These are phyloP conservation scores for Cantharis rufa DNA, from an alignment of 2,888 invertebrate species.

Conservation along the genomic window DNA sequence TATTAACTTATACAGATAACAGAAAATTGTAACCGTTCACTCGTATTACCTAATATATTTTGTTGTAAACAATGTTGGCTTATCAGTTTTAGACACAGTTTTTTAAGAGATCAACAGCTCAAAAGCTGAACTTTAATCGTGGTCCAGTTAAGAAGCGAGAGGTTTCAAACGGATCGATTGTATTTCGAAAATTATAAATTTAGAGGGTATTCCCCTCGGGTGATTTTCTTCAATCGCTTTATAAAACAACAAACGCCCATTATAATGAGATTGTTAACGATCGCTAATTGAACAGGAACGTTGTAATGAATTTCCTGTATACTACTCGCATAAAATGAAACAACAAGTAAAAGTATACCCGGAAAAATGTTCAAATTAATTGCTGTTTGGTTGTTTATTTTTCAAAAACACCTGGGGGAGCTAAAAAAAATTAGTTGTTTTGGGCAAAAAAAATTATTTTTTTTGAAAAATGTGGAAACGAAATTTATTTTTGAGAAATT, in stretches of 20 bases:
- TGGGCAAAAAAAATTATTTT: background rate
- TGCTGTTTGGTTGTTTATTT: background rate
- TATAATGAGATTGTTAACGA: background rate
- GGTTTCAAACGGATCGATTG: background rate
- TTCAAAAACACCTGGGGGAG: background rate
- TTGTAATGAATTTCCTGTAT: background rate
- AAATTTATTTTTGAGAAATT: background rate
- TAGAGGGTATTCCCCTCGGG: too few relatives aligned
- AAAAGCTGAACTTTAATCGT: background rate
- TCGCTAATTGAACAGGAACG: background rate
- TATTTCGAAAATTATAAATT: background rate
- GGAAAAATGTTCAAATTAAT: background rate
- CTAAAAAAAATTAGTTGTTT: too few relatives aligned
- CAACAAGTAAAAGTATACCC: background rate
- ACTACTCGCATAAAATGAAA: background rate
- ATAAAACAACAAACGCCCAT: background rate
- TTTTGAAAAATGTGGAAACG: background rate
- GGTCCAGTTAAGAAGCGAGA: background rate
- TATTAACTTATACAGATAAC: too few relatives aligned
- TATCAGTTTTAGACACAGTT: background rate
- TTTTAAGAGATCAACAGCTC: background rate
- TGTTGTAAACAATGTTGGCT: background rate
- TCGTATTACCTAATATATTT: background rate
- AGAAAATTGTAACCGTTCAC: background rate
- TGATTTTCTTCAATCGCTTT: background rate